Evolutionary conservation across 2,797 vertebrate species (phyloP).

Genomic region (Aplochiton taeniatus): DNA sequence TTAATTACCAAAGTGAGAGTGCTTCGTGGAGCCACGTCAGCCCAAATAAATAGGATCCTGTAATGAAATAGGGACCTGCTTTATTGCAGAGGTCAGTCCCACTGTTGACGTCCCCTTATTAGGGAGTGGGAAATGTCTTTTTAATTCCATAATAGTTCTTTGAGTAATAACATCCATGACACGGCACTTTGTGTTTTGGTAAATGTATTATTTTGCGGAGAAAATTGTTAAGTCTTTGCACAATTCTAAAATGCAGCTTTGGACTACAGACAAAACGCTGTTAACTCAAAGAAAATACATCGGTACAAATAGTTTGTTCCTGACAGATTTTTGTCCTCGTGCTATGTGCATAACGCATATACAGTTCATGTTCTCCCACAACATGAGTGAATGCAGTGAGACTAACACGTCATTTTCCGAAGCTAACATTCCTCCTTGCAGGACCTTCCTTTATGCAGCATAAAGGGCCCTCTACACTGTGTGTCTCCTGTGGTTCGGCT

Average conservation of each 20-base stretch:
- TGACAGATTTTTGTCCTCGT: no score
- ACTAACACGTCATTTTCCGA: no score
- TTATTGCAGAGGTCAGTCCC: conserved; percentile 65
- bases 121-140: conserved; percentile 59
- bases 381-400: no score
- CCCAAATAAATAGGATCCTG: conserved; percentile 71
- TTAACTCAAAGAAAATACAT: no score
- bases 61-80: conserved; percentile 58
- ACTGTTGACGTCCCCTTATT: conserved; percentile 57
- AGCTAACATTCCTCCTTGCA: not conserved
- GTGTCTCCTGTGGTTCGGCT: conserved; percentile 25
- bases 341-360: no score
- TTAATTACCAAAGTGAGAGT: conserved; percentile 77
- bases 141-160: conserved; percentile 33
- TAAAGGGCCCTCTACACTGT: not conserved
- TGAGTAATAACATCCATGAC: conserved; percentile 37
- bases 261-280: no score
- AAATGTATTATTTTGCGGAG: conserved; percentile 11
- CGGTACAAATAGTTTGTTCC: no score
- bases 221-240: no score
- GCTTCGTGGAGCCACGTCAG: conserved; percentile 67
- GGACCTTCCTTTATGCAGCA: conserved; percentile 14
- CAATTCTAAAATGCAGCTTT: no score
- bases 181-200: conserved; percentile 24
- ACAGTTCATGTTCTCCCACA: no score